Base-by-base conservation (phyloP, 2,113 vertebrate genomes). In the Haplochromis burtoni region DNA sequence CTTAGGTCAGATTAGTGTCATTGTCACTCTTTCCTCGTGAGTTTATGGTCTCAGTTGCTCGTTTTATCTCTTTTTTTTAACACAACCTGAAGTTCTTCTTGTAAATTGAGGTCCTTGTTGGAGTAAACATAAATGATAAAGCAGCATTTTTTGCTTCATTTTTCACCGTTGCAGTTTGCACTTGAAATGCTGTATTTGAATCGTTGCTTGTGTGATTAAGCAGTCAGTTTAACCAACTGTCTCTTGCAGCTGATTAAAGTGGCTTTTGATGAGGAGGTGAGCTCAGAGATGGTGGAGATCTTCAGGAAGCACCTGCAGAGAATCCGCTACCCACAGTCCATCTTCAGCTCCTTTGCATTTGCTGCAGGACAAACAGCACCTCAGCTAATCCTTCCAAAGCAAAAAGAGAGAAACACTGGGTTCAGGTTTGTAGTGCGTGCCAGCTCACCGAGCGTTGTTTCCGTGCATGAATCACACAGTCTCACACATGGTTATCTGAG, bases 221-320 rank as follows among this genome's bases (percentile, higher is more conserved):
- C 80, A 11, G 42, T 40, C 5, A 1, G 8, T 88, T 53, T 79
- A 4, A 5, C 42, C 24, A 11, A 19, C 17, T 49, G 24, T 94
- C 84, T 81, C 86, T 81, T 89, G 12, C 92, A 99, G 99, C 89
- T 99, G 91, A 98, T 99, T 95, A 99, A 98, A 94, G 98, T 99
- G 90, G 98, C 98, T 10, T 99, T 99, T 95, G 99, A 99, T 91
- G 99, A 99, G 93, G 99, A 99, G 96, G 99, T 99, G 61, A 98
- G 97, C 89, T 97, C 98, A 1, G 99, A 99, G 96, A 97, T 97
- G 94, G 98, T 99, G 87, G 99, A 99, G 94, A 97, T 98, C 95
- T 99, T 99, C 95, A 97, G 97, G 95, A 99, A 99, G 38, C 98
- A 99, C 81, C 90, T 99, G 53, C 97, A 97, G 96, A 98, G 98